A percentile compares a stretch with the other conserved stretches of the same genome.
Conservation (phyloP, 1,140 invertebrate genomes). For the Sinella curviseta region DNA sequence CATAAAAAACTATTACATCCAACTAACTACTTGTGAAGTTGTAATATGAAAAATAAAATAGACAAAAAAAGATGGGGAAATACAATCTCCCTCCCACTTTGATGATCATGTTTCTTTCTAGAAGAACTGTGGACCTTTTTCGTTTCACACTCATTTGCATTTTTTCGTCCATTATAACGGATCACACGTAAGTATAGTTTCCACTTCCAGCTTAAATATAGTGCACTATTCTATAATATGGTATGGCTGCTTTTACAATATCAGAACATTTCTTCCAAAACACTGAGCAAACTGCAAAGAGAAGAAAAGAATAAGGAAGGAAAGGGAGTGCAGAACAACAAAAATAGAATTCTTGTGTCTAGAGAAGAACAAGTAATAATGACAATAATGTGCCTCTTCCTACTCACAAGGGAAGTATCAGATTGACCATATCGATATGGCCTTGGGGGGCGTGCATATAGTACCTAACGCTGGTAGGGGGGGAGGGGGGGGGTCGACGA, state of each 20-base stretch:
- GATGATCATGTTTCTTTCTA: conserved; percentile 22
- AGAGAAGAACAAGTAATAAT: not conserved
- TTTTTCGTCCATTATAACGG: too few relatives aligned
- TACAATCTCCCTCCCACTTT: conserved; percentile 21
- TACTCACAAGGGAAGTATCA: too few relatives aligned
- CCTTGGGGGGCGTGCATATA: too few relatives aligned
- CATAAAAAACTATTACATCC: not conserved
- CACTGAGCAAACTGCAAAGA: not conserved
- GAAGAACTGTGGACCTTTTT: not conserved
- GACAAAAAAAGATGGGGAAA: not conserved
- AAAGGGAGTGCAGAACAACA: not conserved
- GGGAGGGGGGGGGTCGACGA: too few relatives aligned
- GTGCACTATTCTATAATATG: too few relatives aligned
- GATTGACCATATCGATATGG: too few relatives aligned
- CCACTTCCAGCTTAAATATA: too few relatives aligned
- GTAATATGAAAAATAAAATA: not conserved
- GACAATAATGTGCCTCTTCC: not conserved
- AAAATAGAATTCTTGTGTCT: not conserved
- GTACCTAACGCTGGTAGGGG: too few relatives aligned
- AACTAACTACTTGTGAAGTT: not conserved
- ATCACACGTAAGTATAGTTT: too few relatives aligned
- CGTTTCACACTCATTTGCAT: not conserved
- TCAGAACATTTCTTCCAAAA: conserved; percentile 17
- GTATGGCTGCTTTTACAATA: too few relatives aligned
- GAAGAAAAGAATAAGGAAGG: not conserved